Conservation (phyloP, 2,113 vertebrate genomes). For the Anarhynchus alexandrinus region DNA sequence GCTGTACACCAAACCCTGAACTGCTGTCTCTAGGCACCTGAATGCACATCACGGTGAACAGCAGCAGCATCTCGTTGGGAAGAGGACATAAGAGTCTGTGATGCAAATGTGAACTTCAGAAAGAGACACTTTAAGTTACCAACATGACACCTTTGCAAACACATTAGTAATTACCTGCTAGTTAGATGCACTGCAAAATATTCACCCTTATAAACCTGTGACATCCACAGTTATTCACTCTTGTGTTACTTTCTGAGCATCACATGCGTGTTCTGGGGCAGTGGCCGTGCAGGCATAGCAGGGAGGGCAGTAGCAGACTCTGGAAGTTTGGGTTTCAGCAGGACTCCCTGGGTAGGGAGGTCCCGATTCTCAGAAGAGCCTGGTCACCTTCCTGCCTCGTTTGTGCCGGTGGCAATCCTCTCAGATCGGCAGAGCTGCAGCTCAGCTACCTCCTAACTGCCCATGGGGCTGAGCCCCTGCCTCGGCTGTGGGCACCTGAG, state of each 20-base stretch:
- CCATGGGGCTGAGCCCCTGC: fast-evolving
- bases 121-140: not conserved
- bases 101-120: not conserved
- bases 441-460: not conserved
- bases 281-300: fast-evolving
- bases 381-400: too few species aligned
- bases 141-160: not conserved
- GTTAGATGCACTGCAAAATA: not conserved
- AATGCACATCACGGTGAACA: not conserved
- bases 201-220: not conserved
- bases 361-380: not conserved
- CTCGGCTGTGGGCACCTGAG: fast-evolving
- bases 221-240: not conserved
- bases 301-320: not conserved
- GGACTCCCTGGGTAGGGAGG: not conserved
- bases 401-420: not conserved
- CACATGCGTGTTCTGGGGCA: fast-evolving
- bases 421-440: not conserved
- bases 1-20: not conserved
- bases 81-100: not conserved
- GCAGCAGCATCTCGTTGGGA: fast-evolving
- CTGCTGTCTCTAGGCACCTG: not conserved
- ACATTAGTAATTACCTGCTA: not conserved
- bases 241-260: not conserved
- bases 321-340: not conserved